Conservation (phyloP, 2,888 invertebrate genomes). For the Clistopyga incitator region DNA sequence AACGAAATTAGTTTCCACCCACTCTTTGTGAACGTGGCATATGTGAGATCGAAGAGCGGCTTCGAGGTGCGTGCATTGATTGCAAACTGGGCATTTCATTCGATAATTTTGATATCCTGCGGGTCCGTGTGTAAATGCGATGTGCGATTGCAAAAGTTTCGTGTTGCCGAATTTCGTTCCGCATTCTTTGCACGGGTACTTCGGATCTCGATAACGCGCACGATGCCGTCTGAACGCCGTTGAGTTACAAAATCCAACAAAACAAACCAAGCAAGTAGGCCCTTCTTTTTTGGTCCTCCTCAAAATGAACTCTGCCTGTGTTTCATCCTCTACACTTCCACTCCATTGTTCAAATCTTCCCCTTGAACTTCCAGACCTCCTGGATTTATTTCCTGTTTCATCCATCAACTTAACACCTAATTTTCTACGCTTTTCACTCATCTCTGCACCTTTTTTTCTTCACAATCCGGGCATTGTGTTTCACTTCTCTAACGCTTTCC, state of each 20-base stretch:
- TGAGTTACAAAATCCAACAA: not conserved
- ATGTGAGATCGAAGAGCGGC: constrained; percentile 34
- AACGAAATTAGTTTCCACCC: not conserved
- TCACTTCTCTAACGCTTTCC: not conserved
- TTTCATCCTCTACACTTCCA: not conserved
- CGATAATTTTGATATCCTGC: not conserved
- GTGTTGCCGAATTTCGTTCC: constrained; percentile 15
- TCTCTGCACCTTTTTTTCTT: not conserved
- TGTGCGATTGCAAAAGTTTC: constrained; percentile 19
- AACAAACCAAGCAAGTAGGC: constrained; percentile 30
- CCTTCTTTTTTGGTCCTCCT: not conserved
- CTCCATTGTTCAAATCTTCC: not conserved
- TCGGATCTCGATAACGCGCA: not conserved
- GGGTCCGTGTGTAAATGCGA: not conserved
- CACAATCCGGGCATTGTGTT: not conserved
- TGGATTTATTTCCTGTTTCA: not conserved
- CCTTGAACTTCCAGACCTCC: too few species aligned
- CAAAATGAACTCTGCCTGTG: not conserved
- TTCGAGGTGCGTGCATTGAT: not conserved
- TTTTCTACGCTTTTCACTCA: not conserved
- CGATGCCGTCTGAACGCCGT: constrained; percentile 4
- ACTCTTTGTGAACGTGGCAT: constrained; percentile 33
- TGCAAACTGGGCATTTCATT: constrained; percentile 43
- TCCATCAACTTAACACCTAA: not conserved
- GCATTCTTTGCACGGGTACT: constrained; percentile 19